Base-by-base conservation (phyloP, 2,888 invertebrate species). In the Anthrax anthrax region DNA sequence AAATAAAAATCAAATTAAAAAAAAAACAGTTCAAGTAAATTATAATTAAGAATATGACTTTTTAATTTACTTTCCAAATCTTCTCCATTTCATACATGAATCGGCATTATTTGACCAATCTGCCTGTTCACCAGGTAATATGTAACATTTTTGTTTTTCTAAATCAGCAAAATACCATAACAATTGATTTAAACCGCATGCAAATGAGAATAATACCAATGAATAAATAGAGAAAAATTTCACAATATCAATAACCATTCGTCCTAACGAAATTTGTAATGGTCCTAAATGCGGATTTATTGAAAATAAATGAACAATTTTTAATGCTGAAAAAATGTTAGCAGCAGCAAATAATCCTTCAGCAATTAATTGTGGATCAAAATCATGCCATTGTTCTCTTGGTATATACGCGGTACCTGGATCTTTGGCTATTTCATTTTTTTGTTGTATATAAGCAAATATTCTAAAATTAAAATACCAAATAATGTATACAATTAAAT, bases 291-390 rank as follows among this genome's bases (percentile, higher is more conserved):
- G 88, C 4, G 92, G 91, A 70, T 91, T 91, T 58, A 92, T 88
- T 45, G 90, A 91, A 70, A 92, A 92, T 58, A 92, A 73, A 63
- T 92, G 90, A 18, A 94, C 84, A 62, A 94, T 67, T 69, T 95
- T 95, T 49, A 95, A 70, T 4, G 91, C 90, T 64, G 89, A 89
- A 63, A 90, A 91, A 50, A 96, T 82, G 70, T 95, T 96, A 44
- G 94, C 95, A 1, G 88, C 92, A 12, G 95, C 92, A 67, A 94
- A 95, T 43, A 95, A 71, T 32, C 90, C 91, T 61, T 92, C 91
- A 8, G 90, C 86, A 29, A 96, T 86, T 9, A 96, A 72, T 61
- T 94, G 91, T 0, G 92, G 92, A 68, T 95, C 95, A 61, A 87
- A 95, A 8, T 86, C 84, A 54, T 88, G 78, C 95, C 95, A 96